Conservation (phyloP, 2,888 invertebrate genomes). For the Coenonympha arcania region DNA sequence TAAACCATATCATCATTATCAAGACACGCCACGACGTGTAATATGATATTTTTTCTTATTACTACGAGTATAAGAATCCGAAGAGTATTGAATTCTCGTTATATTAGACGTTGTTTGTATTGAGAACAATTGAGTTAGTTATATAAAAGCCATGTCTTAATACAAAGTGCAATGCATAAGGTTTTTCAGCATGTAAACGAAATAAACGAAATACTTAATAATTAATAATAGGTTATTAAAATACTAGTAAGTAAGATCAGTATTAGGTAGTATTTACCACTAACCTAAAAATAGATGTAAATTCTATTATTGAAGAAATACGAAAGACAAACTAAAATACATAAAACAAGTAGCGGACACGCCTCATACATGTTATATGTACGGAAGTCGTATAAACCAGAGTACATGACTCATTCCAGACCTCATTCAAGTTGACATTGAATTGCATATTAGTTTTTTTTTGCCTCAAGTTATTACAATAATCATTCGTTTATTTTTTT, state of each 20-base stretch:
- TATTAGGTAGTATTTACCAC: neutral
- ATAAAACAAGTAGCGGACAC: constrained; percentile 1
- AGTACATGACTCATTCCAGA: constrained; percentile 17
- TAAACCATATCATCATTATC: neutral
- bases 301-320: neutral
- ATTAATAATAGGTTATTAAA: too few species aligned
- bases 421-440: constrained; percentile 20
- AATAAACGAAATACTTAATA: too few species aligned
- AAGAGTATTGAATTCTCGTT: neutral
- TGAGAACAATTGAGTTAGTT: neutral
- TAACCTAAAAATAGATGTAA: neutral
- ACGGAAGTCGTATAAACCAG: constrained; percentile 18
- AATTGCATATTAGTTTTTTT: constrained; percentile 17
- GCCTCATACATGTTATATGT: constrained; percentile 6
- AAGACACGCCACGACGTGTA: neutral
- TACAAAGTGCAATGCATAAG: too few species aligned
- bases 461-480: constrained; percentile 11
- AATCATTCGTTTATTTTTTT: constrained; percentile 10
- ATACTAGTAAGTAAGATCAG: neutral
- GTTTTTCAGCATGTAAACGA: neutral
- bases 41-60: neutral
- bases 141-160: too few species aligned
- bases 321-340: neutral
- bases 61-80: too few species aligned
- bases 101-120: neutral